Evolutionary conservation across 1,140 invertebrate species (phyloP), one percentile per base, ranked within the genome.

Genomic region (Bombus consobrinus): DNA sequence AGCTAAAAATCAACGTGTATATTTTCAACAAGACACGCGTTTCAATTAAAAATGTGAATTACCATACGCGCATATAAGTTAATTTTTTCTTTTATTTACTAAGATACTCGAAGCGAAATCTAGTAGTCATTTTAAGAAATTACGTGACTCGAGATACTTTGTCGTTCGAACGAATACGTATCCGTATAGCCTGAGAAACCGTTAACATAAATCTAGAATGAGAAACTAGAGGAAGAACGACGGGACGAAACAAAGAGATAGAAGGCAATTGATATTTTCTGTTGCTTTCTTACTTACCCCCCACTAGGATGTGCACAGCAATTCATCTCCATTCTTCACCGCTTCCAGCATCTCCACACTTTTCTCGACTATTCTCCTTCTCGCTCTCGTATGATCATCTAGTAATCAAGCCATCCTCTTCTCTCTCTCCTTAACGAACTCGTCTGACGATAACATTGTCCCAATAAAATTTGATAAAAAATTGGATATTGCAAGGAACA

Each of bases 141-240:
- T 83, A 86, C 83, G 43, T 47, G 78, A 84, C 66, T 78, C 76
- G 76, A 71, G 83, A 59, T 88, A 57, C 77, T 75, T 74, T 59
- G 77, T 39, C 64, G 76, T 78, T 80, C 75, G 77, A 81, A 5
- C 47, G 18, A 53, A 53, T 53, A 53, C 15, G 37, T 84, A 91
- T 91, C 73, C 86, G 69, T 87, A 75, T 37, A 85, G 22, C 25
- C 34, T 72, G 82, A 57, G 83, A 81, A 69, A 88, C 87, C 90
- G 92, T 92, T 92, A 91, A 71, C 88, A 83, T 89, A 91, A 92
- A 92, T 88, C 80, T 80, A 69, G 71, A 87, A 64, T 59, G 66
- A 71, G 77, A 39, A 71, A 68, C 79, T 53, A n/a, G 18, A 25
- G 47, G 69, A 83, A 69, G 39, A 59, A 72, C 37, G 74, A 82